These are phyloP conservation scores for Brachypodius melanocephalos DNA, from an alignment of 2,113 vertebrate genomes.

Conservation along the genomic window DNA sequence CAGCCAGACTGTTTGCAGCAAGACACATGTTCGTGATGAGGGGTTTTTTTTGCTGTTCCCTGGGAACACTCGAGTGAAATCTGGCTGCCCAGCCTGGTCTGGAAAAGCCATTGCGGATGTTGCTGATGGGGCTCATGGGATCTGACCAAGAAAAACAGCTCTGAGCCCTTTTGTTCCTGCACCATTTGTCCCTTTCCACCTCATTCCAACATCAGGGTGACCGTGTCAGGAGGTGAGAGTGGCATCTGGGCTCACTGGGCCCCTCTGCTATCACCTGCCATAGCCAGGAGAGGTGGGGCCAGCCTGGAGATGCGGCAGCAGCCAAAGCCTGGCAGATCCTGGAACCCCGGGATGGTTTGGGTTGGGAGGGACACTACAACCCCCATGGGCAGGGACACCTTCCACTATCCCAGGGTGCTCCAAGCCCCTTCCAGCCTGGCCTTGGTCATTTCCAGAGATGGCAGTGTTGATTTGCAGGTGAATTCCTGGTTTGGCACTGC, in stretches of 20 bases:
- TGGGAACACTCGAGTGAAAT: background rate
- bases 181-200: background rate
- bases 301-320: rapidly evolving
- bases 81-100: background rate
- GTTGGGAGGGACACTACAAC: background rate
- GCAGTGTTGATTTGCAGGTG: background rate
- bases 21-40: background rate
- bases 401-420: background rate
- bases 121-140: background rate
- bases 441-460: background rate
- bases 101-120: constrained; percentile 11
- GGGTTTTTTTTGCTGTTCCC: background rate
- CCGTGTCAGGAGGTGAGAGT: background rate
- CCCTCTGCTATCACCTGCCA: background rate
- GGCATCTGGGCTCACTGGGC: background rate
- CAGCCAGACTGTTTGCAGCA: background rate
- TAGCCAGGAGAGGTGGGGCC: rapidly evolving
- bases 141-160: constrained; percentile 7
- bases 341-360: background rate
- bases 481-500: rapidly evolving
- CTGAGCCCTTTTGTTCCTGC: background rate
- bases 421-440: background rate
- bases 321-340: background rate
- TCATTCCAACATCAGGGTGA: background rate
- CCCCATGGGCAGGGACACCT: background rate